These are phyloP conservation scores for Amphiprion ocellaris DNA, from an alignment of 2,113 vertebrate species.

Conservation along the genomic window DNA sequence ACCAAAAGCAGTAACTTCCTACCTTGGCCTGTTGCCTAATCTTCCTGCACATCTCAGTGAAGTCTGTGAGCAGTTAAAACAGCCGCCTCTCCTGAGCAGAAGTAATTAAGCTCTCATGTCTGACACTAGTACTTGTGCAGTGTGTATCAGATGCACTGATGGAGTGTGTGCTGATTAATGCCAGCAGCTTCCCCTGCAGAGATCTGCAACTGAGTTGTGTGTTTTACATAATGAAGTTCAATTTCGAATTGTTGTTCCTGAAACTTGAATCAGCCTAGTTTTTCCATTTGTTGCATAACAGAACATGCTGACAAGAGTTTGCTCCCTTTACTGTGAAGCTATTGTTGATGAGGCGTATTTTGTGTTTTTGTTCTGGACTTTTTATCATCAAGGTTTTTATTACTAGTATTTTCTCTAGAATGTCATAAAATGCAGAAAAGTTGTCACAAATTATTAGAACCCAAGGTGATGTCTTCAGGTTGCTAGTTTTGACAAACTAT, in stretches of 20 bases:
- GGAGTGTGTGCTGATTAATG: conserved; percentile 45
- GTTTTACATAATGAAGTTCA: conserved; percentile 54
- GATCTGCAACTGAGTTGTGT: conserved; percentile 16
- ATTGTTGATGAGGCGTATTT: neutral
- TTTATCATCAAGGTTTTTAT: too few relatives aligned
- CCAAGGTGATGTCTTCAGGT: too few relatives aligned
- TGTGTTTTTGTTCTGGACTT: too few relatives aligned
- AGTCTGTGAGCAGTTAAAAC: conserved; percentile 7
- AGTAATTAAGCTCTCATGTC: conserved; percentile 40
- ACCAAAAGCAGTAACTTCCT: neutral
- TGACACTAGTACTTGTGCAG: neutral
- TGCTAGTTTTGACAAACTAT: too few relatives aligned
- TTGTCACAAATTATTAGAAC: too few relatives aligned
- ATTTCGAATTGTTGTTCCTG: conserved; percentile 35
- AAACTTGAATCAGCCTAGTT: conserved; percentile 22
- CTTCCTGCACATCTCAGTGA: neutral
- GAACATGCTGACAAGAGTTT: neutral
- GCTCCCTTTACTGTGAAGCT: neutral
- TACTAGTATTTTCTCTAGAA: too few relatives aligned
- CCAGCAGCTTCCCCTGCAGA: conserved; percentile 37
- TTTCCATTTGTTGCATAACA: conserved; percentile 9
- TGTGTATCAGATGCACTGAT: conserved; percentile 23
- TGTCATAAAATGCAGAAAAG: too few relatives aligned
- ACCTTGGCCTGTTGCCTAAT: neutral
- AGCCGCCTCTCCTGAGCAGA: neutral